Evolutionary conservation across 2,113 vertebrate species (phyloP), one percentile per base, ranked within the genome.

Genomic region (Callipepla californica): DNA sequence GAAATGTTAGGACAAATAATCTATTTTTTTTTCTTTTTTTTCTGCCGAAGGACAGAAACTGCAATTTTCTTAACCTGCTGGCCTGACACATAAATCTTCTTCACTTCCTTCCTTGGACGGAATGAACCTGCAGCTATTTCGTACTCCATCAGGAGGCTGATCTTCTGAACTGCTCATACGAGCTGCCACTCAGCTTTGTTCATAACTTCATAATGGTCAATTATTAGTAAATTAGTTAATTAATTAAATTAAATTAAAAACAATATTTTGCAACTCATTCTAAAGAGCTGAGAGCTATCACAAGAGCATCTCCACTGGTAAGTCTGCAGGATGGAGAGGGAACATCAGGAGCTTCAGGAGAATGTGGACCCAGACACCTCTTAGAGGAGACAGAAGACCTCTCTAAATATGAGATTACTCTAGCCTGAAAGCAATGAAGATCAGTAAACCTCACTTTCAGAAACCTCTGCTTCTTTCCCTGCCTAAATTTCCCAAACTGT

Each of bases 61-160:
- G 10, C 12, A 44, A 45, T 36, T 83, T 32, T 26, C 88, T 85
- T 74, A 21, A 63, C 70, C 36, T 88, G 7, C 10, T 21, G 66
- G 63, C 32, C 5, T 82, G 89, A 34, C 14, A 65, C 7, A 10
- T 15, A 10, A 3, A 74, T 11, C 3, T 20, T 70, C 80, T 69
- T 38, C n/a, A 59, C 51, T 67, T 16, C 8, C 19, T 57, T 83
- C 21, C 32, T 83, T 48, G 20, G 34, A 50, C 40, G 13, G 13
- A 73, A 58, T 9, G 25, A 23, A 19, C 25, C 19, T 10, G 4
- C 26, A 34, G 5, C 68, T 17, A 7, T 9, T 62, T 17, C 0
- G 0, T 8, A 80, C 25, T 87, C 28, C 55, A 62, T 5, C 0
- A 0, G 16, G n/a, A 69, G 26, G 61, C 2, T 0, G 2, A 48